phyloP scores from a whole-genome alignment of 2,113 vertebrate species.

The Tichodroma muraria region DNA sequence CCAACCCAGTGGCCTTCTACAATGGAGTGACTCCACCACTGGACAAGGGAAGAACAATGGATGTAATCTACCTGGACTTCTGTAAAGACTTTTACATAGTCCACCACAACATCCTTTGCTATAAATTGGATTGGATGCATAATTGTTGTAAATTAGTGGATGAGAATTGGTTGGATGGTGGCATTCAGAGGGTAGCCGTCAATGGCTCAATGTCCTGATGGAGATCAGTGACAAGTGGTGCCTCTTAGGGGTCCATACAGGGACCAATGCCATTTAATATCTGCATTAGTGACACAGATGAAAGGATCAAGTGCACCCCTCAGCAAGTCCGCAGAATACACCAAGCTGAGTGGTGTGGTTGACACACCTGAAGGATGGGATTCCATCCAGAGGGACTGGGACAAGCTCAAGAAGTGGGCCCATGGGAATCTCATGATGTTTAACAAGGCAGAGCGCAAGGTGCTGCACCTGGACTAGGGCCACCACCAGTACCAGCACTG shows the following conservation, averaged over 20 bases:
- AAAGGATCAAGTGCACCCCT: background rate
- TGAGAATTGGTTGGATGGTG: background rate
- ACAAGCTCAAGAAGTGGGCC: background rate
- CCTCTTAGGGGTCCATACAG: no score
- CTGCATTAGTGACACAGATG: background rate
- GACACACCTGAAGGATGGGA: background rate
- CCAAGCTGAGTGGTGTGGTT: no score
- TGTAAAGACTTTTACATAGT: background rate
- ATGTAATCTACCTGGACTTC: background rate
- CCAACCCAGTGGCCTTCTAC: background rate
- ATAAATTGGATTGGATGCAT: background rate
- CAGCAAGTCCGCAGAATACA: background rate
- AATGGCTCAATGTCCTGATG: background rate
- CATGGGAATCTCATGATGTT: background rate
- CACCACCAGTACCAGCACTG: rapidly evolving
- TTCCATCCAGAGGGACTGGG: background rate
- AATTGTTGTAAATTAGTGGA: background rate
- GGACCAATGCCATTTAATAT: background rate
- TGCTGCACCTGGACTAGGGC: rapidly evolving
- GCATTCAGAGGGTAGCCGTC: rapidly evolving
- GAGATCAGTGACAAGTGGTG: background rate
- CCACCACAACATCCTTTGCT: background rate
- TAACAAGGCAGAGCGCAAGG: background rate
- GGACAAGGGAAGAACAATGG: background rate
- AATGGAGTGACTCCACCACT: background rate